These are phyloP conservation scores for Hirudo medicinalis DNA, from an alignment of 1,140 invertebrate genomes.

Conservation along the genomic window DNA sequence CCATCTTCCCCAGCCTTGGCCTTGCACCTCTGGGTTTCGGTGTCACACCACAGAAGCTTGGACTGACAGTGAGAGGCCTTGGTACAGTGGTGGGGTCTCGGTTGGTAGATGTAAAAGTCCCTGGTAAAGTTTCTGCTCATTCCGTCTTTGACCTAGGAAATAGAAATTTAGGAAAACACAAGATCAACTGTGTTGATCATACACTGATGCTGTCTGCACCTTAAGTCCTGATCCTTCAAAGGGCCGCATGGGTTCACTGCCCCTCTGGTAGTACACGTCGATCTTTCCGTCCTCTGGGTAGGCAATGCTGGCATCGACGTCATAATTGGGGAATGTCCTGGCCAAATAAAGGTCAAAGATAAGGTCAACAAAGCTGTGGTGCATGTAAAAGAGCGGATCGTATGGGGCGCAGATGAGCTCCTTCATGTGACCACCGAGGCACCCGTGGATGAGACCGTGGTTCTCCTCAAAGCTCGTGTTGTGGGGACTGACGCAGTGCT, in stretches of 20 bases:
- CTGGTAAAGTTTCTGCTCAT: not conserved
- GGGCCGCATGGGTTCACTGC: no score
- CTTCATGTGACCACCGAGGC: slow-evolving; percentile 2
- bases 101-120: slow-evolving; percentile 1
- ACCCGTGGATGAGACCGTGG: slow-evolving; percentile 7
- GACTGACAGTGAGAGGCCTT: not conserved
- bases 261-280: no score
- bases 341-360: not conserved
- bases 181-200: no score
- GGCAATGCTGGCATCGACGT: no score
- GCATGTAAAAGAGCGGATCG: slow-evolving; percentile 13
- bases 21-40: not conserved
- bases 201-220: no score
- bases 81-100: slow-evolving; percentile 1
- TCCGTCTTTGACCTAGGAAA: no score
- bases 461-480: slow-evolving; percentile 4
- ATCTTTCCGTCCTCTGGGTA: no score
- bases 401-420: not conserved
- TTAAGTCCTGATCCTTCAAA: no score
- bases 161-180: no score
- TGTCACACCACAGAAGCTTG: slow-evolving; percentile 8
- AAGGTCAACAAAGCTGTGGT: slow-evolving; percentile 1
- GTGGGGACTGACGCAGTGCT: not conserved
- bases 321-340: no score
- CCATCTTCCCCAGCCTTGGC: not conserved